Evolutionary conservation across 2,113 vertebrate species (phyloP), one percentile per base, ranked within the genome.

Genomic region (Pomatostomus ruficeps): DNA sequence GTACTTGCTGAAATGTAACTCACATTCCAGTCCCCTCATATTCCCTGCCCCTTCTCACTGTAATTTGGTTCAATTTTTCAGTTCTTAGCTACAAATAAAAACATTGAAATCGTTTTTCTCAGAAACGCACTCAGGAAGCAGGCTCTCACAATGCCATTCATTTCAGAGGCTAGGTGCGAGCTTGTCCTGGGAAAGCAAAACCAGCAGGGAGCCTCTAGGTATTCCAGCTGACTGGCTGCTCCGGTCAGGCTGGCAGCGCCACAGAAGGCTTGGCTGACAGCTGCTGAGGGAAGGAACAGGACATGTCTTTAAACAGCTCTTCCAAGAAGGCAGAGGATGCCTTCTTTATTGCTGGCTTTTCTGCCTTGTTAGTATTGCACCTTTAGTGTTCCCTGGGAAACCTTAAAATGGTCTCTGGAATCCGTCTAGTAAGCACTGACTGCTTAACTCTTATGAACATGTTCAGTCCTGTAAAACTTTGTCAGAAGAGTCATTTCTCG

Each of bases 101-200:
- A 38, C 0, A 10, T 31, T 14, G 23, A 38, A 46, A 35, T 76
- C 0, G 4, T 24, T 58, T 90, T 73, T 70, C n/a, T 72, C 40
- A 31, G 7, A 55, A 72, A 9, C 0, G 0, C 40, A 21, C 11
- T 6, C 35, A 2, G 7, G 13, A 49, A 70, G 7, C 12, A 21
- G 54, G 10, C 25, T 63, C 14, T 71, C 6, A 2, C 31, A 7
- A 0, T 7, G 31, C 57, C 36, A 2, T 79, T 79, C 13, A 3
- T 77, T 45, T 57, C 25, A 40, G 54, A 73, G n/a, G n/a, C 45
- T 45, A 31, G 45, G 17, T 45, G 73, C 38, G 35, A 76, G 43
- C 15, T 6, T 63, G 14, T 83, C 20, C 42, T 42, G 0, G 5
- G 28, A 65, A 52, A 57, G 51, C 51, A 58, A 28, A 66, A 8